These are phyloP conservation scores for Agonopterix alstromeriana DNA, from an alignment of 2,888 invertebrate genomes.

Conservation along the genomic window DNA sequence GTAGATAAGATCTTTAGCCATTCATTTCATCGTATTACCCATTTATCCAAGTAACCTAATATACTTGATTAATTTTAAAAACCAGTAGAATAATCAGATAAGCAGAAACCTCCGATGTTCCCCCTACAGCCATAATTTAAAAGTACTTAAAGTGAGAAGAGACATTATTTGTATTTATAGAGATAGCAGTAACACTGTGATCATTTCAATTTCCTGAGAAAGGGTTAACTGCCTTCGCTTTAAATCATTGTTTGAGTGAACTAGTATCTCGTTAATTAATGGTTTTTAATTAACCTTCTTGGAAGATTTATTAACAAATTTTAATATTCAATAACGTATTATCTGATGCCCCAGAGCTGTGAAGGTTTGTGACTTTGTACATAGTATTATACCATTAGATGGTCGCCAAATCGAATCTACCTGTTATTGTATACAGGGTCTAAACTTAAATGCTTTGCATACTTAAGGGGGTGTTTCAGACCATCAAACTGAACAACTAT, in stretches of 20 bases:
- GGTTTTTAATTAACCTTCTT: constrained; percentile 5
- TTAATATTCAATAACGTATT: neutral
- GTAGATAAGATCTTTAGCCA: no score
- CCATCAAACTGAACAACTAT: no score
- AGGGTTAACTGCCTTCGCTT: no score
- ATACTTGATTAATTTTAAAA: no score
- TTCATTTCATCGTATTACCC: no score
- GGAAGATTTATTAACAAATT: constrained; percentile 2
- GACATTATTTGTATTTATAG: neutral
- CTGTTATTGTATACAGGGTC: constrained; percentile 18
- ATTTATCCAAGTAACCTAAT: no score
- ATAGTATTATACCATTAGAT: constrained; percentile 2
- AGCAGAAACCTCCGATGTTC: no score
- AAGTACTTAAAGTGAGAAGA: neutral
- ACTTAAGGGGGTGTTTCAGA: no score
- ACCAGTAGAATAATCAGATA: no score
- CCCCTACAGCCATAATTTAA: constrained; percentile 1
- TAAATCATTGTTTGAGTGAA: neutral
- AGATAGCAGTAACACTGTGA: neutral
- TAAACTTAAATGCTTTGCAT: no score
- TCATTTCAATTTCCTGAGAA: no score
- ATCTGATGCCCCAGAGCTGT: neutral
- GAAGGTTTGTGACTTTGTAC: neutral
- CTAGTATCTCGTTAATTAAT: neutral
- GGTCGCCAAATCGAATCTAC: constrained; percentile 8